Evolutionary conservation across 1,140 invertebrate species (phyloP).

Genomic region (Rhopalosiphum padi): DNA sequence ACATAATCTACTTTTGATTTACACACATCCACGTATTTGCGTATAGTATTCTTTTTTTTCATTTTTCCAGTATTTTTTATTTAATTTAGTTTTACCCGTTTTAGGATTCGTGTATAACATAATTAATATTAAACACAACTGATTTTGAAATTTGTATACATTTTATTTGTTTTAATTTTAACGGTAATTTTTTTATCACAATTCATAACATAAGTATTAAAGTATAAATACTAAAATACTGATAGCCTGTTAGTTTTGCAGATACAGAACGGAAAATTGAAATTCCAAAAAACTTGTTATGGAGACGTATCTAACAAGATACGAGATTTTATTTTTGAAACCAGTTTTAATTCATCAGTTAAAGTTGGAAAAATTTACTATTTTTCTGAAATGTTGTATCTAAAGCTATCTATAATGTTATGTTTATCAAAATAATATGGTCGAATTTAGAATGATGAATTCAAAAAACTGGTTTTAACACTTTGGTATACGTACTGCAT

Average conservation of each 20-base stretch:
- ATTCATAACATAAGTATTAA: background rate
- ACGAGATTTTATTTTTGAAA: conserved; percentile 47
- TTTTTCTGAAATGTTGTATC: conserved; percentile 43
- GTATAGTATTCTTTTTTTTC: background rate
- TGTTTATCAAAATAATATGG: conserved; percentile 8
- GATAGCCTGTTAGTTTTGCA: background rate
- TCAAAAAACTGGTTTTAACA: conserved; percentile 24
- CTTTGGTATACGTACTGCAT: background rate
- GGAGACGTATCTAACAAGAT: conserved; percentile 3
- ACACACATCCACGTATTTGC: background rate
- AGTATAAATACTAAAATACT: background rate
- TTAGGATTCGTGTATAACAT: background rate
- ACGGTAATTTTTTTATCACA: conserved; percentile 4
- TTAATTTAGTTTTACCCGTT: background rate
- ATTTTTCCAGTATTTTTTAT: background rate
- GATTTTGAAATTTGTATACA: background rate
- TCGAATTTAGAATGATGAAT: conserved; percentile 18
- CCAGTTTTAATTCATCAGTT: conserved; percentile 45
- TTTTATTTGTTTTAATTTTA: background rate
- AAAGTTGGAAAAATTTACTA: background rate
- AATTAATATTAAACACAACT: background rate
- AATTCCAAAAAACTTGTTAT: conserved; percentile 52
- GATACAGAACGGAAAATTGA: conserved; percentile 27
- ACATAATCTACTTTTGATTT: background rate
- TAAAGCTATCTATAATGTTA: conserved; percentile 30